Percentiles rank a stretch among this genome's conserved stretches.
Evolutionary conservation across 2,888 invertebrate genomes (phyloP).

Genomic region (Drosophila gaucha): DNA sequence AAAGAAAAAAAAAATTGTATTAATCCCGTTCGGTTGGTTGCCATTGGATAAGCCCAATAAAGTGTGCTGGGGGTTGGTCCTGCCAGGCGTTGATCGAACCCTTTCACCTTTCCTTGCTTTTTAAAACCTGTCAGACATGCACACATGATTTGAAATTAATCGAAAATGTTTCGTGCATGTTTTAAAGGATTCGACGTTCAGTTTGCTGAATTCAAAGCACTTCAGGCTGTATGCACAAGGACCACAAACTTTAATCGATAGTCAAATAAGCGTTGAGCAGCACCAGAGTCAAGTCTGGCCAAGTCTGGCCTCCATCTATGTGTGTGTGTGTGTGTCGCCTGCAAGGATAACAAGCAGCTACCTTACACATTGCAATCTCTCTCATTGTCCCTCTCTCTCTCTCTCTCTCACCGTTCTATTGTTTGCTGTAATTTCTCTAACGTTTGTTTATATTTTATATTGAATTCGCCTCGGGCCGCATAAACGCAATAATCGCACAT

Average conservation of each 20-base stretch:
- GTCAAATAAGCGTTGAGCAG: conserved; percentile 64
- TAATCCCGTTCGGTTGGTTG: conserved; percentile 49
- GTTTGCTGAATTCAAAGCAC: conserved; percentile 32
- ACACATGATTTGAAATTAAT: conserved; percentile 75
- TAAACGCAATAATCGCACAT: conserved; percentile 82
- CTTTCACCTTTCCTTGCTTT: not conserved
- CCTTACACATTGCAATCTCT: conserved; percentile 23
- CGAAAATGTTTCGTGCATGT: conserved; percentile 65
- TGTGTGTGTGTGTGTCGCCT: conserved; percentile 23
- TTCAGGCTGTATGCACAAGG: conserved; percentile 72
- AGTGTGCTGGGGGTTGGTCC: conserved; percentile 2
- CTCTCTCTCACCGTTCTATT: conserved; percentile 35
- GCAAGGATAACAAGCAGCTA: conserved; percentile 30
- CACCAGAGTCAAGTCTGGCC: conserved; percentile 13
- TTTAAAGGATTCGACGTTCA: conserved; percentile 20
- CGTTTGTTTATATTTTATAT: conserved; percentile 79
- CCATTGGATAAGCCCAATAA: conserved; percentile 71
- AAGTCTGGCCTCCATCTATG: conserved; percentile 30
- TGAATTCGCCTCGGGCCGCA: conserved; percentile 70
- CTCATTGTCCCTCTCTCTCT: not conserved
- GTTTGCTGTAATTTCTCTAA: conserved; percentile 74
- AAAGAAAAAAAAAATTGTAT: conserved; percentile 3
- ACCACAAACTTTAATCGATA: conserved; percentile 79
- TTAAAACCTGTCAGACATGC: conserved; percentile 50
- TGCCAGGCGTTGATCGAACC: conserved; percentile 7